A percentile compares a stretch with the other conserved stretches of the same genome.
phyloP scores from a whole-genome alignment of 2,888 invertebrate genomes.

The Pseudolycoriella hygida region DNA sequence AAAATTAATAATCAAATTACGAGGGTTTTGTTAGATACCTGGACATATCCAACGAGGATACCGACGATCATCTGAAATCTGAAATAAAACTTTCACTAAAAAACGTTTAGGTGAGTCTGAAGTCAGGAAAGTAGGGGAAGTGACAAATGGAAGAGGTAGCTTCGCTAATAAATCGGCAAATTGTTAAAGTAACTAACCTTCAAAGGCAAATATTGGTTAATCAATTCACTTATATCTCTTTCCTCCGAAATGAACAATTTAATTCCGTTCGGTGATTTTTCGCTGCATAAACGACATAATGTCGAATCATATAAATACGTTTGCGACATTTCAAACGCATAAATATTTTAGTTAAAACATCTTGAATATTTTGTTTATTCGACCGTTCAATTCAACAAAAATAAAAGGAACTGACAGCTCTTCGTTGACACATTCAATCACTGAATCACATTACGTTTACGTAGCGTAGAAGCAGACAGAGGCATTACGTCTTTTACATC shows the following conservation, averaged over 20 bases:
- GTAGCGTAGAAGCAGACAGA: too few species aligned
- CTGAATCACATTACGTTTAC: too few species aligned
- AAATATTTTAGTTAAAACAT: too few species aligned
- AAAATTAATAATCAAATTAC: too few species aligned
- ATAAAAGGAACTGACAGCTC: too few species aligned
- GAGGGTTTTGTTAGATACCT: too few species aligned
- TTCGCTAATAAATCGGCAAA: too few species aligned
- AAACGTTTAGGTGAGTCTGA: not conserved
- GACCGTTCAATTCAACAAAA: too few species aligned
- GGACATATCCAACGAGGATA: conserved; percentile 57
- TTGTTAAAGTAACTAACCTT: conserved; percentile 39
- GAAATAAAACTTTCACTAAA: conserved; percentile 18
- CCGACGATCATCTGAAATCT: conserved; percentile 53
- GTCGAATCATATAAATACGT: conserved; percentile 39
- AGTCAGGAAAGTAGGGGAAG: not conserved
- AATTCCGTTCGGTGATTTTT: conserved; percentile 50
- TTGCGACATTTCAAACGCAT: too few species aligned
- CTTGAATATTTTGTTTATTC: too few species aligned
- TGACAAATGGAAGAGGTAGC: not conserved
- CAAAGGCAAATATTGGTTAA: conserved; percentile 56
- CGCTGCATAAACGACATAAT: conserved; percentile 59
- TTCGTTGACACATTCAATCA: too few species aligned
- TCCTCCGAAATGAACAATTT: conserved; percentile 42
- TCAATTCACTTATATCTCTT: conserved; percentile 39
- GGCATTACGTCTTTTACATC: too few species aligned